These are phyloP conservation scores for Halictus quadricinctus DNA, from an alignment of 2,888 invertebrate genomes.

Conservation along the genomic window DNA sequence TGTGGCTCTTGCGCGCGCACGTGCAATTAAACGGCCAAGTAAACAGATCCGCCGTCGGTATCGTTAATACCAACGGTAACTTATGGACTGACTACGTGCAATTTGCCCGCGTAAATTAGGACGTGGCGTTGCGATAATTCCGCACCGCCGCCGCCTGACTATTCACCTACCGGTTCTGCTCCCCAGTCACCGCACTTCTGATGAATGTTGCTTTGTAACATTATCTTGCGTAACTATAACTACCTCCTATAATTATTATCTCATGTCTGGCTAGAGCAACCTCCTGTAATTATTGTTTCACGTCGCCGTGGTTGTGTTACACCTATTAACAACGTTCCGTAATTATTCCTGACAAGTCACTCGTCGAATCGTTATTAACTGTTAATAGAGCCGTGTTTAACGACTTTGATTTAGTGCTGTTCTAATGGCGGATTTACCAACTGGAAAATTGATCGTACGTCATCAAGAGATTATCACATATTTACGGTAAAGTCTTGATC, in stretches of 20 bases:
- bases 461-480: too few relatives aligned
- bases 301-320: not conserved
- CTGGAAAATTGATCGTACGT: too few relatives aligned
- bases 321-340: not conserved
- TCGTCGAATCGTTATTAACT: not conserved
- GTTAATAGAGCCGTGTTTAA: not conserved
- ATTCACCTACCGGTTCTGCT: not conserved
- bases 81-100: constrained; percentile 33
- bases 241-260: not conserved
- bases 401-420: not conserved
- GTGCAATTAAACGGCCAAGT: constrained; percentile 43
- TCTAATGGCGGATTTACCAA: too few relatives aligned
- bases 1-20: constrained; percentile 1
- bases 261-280: not conserved
- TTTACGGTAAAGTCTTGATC: too few relatives aligned
- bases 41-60: constrained; percentile 30
- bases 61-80: constrained; percentile 39
- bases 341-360: not conserved
- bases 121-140: constrained; percentile 26
- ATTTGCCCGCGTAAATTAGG: constrained; percentile 44
- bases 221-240: constrained; percentile 5
- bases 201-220: constrained; percentile 7
- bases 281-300: not conserved
- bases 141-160: not conserved
- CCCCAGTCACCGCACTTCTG: not conserved